phyloP scores from a whole-genome alignment of 1,140 invertebrate genomes.

The Diabrotica undecimpunctata region DNA sequence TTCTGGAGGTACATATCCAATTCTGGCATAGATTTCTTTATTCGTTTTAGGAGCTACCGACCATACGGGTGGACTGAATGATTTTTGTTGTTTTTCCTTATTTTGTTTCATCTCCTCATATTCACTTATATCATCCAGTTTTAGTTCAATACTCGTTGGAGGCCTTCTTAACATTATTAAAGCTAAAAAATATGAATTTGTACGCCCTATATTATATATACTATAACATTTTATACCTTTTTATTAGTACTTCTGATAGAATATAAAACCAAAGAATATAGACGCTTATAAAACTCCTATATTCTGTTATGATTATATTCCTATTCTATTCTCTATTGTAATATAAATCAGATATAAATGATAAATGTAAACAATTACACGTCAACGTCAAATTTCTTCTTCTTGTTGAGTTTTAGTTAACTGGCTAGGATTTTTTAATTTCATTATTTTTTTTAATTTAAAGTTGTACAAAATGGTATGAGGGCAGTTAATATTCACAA shows the following conservation, averaged over 20 bases:
- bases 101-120: constrained; percentile 59
- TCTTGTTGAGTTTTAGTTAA: too few species aligned
- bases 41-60: constrained; percentile 50
- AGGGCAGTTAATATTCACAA: too few species aligned
- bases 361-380: too few species aligned
- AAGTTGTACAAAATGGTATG: too few species aligned
- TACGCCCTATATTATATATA: not conserved
- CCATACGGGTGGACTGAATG: constrained; percentile 49
- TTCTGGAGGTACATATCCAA: constrained; percentile 54
- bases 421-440: too few species aligned
- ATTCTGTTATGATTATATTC: too few species aligned
- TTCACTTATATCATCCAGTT: constrained; percentile 72
- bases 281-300: too few species aligned
- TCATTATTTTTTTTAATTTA: too few species aligned
- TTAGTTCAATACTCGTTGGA: constrained; percentile 71
- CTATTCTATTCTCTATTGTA: not conserved
- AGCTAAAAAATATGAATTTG: not conserved
- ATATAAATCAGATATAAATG: not conserved
- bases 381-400: too few species aligned
- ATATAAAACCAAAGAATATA: not conserved
- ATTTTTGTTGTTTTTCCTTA: constrained; percentile 53
- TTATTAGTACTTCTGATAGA: not conserved
- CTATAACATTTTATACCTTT: not conserved
- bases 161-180: constrained; percentile 67
- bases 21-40: constrained; percentile 64